Conservation (phyloP, 2,888 invertebrate genomes). For the Temnothorax unifasciatus region DNA sequence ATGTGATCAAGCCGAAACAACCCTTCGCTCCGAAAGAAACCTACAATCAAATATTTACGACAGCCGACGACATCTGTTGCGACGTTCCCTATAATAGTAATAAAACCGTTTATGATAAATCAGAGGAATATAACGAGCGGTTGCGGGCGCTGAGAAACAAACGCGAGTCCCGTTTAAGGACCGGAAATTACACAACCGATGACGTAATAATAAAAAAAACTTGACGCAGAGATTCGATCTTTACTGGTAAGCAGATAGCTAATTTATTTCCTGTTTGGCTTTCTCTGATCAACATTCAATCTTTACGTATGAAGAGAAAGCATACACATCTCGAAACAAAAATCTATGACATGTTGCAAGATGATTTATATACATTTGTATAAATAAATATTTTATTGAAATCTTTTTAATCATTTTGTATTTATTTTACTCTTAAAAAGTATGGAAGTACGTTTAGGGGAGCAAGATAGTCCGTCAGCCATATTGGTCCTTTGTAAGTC, state of each 20-base stretch:
- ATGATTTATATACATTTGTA: conserved; percentile 49
- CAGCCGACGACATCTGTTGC: conserved; percentile 64
- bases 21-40: conserved; percentile 58
- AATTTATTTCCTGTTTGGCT: conserved; percentile 42
- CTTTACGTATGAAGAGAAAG: neutral
- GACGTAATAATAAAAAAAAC: conserved; percentile 86
- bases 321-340: neutral
- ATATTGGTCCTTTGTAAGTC: conserved; percentile 88
- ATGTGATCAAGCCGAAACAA: conserved; percentile 79
- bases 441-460: conserved; percentile 91
- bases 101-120: conserved; percentile 72
- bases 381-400: conserved; percentile 60
- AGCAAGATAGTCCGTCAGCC: conserved; percentile 90
- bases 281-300: conserved; percentile 8
- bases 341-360: conserved; percentile 2
- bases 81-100: conserved; percentile 67
- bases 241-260: conserved; percentile 85
- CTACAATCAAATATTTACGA: conserved; percentile 65
- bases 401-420: neutral
- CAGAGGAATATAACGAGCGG: conserved; percentile 86
- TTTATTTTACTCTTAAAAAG: conserved; percentile 86
- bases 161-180: conserved; percentile 87
- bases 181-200: conserved; percentile 86
- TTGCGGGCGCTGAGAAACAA: conserved; percentile 87
- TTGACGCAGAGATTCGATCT: conserved; percentile 87